These are phyloP conservation scores for Pristionchus entomophagus DNA, from an alignment of 2,888 invertebrate species.

Conservation along the genomic window DNA sequence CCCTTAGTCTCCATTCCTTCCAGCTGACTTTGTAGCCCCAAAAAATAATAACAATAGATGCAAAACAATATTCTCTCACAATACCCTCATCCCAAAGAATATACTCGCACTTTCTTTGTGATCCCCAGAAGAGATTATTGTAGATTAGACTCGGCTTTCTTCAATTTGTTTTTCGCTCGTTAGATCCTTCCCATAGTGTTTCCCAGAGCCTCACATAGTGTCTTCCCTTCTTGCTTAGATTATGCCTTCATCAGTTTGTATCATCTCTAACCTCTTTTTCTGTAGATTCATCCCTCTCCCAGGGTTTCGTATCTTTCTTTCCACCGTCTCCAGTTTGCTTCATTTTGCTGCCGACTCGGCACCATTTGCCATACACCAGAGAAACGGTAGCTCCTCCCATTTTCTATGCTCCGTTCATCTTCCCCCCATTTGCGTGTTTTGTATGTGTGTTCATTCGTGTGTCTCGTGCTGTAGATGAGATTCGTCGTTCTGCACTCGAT, in stretches of 20 bases:
- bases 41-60: too few species aligned
- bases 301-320: conserved; percentile 18
- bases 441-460: neutral
- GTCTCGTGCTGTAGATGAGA: conserved; percentile 14
- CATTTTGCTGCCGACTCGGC: conserved; percentile 13
- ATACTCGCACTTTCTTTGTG: neutral
- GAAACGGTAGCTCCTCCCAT: conserved; percentile 23
- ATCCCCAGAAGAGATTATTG: neutral
- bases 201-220: neutral
- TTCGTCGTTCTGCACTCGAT: conserved; percentile 15
- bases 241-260: neutral
- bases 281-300: neutral
- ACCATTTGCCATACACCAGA: conserved; percentile 18
- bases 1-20: neutral
- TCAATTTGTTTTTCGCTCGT: neutral
- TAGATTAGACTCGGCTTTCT: neutral
- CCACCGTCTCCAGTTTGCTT: neutral
- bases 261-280: neutral
- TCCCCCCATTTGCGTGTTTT: conserved; percentile 27
- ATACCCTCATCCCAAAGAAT: neutral
- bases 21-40: neutral
- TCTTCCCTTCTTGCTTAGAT: neutral
- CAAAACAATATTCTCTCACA: neutral
- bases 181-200: neutral
- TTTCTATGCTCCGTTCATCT: conserved; percentile 11